Conservation (phyloP, 2,888 invertebrate genomes). For the Lottia gigantea region DNA sequence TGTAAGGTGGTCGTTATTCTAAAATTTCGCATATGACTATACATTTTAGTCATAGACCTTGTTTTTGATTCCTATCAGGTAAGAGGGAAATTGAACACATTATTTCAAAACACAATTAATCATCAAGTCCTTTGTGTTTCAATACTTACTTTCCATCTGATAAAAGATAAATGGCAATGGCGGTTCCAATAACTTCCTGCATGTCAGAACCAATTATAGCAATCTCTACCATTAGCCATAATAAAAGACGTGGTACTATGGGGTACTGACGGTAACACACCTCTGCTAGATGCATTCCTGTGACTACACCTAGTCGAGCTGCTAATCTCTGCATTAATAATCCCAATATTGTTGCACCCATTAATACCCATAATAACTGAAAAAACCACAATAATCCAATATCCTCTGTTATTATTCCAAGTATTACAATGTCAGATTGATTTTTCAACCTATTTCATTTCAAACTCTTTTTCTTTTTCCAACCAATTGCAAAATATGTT, state of each 20-base stretch:
- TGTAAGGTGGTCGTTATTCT: no score
- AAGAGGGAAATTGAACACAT: no score
- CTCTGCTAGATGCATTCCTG: conserved; percentile 81
- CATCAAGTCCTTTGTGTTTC: neutral
- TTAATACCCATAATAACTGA: conserved; percentile 85
- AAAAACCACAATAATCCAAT: conserved; percentile 9
- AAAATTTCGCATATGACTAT: no score
- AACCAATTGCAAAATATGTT: no score
- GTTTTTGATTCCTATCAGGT: no score
- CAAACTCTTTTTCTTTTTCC: no score
- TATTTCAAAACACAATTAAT: neutral
- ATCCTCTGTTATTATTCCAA: no score
- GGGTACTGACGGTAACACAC: conserved; percentile 81
- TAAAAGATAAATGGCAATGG: conserved; percentile 85
- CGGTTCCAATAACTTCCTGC: conserved; percentile 91
- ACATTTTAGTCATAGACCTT: no score
- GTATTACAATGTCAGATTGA: no score
- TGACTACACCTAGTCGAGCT: conserved; percentile 84
- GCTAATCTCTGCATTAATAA: conserved; percentile 85
- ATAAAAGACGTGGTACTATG: conserved; percentile 78
- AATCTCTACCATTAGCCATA: conserved; percentile 92
- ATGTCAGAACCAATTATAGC: conserved; percentile 81
- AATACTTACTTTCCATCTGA: conserved; percentile 79
- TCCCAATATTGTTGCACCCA: conserved; percentile 86
- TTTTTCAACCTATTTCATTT: no score